These are phyloP conservation scores for Epirrhoe alternata DNA, from an alignment of 2,888 invertebrate genomes.

Conservation along the genomic window DNA sequence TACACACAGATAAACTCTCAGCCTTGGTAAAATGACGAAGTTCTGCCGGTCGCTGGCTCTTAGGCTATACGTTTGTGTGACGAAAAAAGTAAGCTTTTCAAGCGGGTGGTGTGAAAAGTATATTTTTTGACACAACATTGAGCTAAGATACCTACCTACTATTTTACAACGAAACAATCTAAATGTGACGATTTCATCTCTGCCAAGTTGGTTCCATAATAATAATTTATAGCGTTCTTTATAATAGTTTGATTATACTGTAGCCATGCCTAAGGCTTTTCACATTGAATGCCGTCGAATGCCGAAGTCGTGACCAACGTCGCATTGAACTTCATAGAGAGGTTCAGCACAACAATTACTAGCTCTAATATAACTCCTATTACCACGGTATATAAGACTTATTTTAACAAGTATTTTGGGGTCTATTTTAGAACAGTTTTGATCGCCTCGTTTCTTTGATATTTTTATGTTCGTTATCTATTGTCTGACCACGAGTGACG, in stretches of 20 bases:
- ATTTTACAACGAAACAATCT: too few species aligned
- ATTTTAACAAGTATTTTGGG: neutral
- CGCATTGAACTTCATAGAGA: slow-evolving; percentile 40
- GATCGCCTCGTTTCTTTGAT: slow-evolving; percentile 40
- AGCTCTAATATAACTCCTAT: slow-evolving; percentile 19
- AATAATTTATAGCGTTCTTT: too few species aligned
- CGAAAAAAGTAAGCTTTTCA: too few species aligned
- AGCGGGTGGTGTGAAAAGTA: too few species aligned
- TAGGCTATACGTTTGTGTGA: too few species aligned
- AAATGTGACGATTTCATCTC: too few species aligned
- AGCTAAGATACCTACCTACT: too few species aligned
- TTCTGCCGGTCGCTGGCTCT: too few species aligned
- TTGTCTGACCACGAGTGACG: slow-evolving; percentile 44
- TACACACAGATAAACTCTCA: too few species aligned
- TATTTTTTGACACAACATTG: too few species aligned
- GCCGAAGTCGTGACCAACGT: slow-evolving; percentile 56
- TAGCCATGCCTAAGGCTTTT: slow-evolving; percentile 27
- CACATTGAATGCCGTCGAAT: slow-evolving; percentile 49
- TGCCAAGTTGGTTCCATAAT: too few species aligned
- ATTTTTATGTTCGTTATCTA: slow-evolving; percentile 37
- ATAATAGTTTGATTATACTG: neutral
- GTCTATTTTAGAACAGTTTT: slow-evolving; percentile 25
- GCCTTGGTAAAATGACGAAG: too few species aligned
- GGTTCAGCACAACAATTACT: slow-evolving; percentile 18
- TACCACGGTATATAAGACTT: slow-evolving; percentile 11